phyloP scores from a whole-genome alignment of 2,113 vertebrate species.

The Edolisoma coerulescens region DNA sequence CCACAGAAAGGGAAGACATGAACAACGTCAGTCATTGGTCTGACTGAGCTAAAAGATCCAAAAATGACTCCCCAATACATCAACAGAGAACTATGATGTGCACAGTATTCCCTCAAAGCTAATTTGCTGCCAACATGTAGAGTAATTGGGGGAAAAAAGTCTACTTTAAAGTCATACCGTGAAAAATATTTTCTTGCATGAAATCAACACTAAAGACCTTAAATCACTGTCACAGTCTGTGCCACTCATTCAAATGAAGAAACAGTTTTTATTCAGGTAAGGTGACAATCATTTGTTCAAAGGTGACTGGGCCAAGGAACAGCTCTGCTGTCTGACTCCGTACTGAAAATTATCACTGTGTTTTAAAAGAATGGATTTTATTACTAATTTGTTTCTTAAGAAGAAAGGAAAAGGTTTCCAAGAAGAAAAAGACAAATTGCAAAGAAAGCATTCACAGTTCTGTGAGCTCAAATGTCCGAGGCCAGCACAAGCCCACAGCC shows the following conservation, averaged over 20 bases:
- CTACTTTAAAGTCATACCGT: conserved; percentile 47
- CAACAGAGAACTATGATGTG: conserved; percentile 10
- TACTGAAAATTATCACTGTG: not conserved
- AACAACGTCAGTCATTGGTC: conserved; percentile 27
- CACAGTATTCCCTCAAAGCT: conserved; percentile 46
- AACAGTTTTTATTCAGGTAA: not conserved
- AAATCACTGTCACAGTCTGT: conserved; percentile 32
- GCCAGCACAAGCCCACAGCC: not conserved
- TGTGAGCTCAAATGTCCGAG: not conserved
- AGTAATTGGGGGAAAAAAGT: conserved; percentile 24
- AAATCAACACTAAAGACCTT: conserved; percentile 20
- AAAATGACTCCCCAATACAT: conserved; percentile 36
- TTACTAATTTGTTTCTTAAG: not conserved
- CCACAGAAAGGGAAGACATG: conserved; percentile 18
- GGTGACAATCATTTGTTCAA: conserved; percentile 34
- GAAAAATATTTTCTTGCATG: conserved; percentile 15
- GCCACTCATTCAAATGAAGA: not conserved
- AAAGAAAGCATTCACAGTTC: not conserved
- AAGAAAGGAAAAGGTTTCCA: not conserved
- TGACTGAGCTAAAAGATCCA: conserved; percentile 42
- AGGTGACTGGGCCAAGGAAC: not conserved
- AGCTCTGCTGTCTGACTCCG: not conserved
- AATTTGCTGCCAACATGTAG: conserved; percentile 58
- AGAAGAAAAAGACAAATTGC: not conserved
- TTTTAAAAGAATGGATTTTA: not conserved